Base-by-base conservation (phyloP, 2,888 invertebrate genomes). In the Dasysyrphus albostriatus region DNA sequence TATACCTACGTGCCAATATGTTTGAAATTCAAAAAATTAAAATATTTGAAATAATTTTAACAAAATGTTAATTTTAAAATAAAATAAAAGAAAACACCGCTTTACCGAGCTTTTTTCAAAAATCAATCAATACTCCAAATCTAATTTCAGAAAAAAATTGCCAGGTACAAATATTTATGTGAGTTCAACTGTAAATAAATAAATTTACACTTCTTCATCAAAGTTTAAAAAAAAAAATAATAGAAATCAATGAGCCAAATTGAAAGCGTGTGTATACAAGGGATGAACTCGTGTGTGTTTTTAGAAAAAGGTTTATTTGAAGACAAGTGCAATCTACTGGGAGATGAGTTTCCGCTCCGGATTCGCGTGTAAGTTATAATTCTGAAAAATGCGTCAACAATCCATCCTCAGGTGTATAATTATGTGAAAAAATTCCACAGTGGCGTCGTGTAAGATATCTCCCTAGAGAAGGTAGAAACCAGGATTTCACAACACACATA, bases 371-470 rank as follows among this genome's bases (percentile, higher is more conserved):
- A 73, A 80, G 83, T 74, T 74, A 82, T 74, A 61, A 56, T 74
- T 63, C 61, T 82, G 77, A 78, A 83, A 83, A 83, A 83, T 78
- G 65, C 70, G 69, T 75, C 83, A 87, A 75, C 87, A 70, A 83
- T 87, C 72, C 65, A 75, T 78, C 78, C 87, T 75, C 87, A 87
- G 87, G 87, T 87, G 82, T 82, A 83, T 75, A 83, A 87, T 87
- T 87, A 87, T 87, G 54, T 83, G 6, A 39, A 78, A 47, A 63
- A 74, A 85, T 74, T 82, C 56, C 61, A 19, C n/a, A n/a, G 51
- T 10, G 49, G 19, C 49, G 5, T 54, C 54, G 8, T 54, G 69
- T 54, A 39, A 37, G 29, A 69, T 54, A 39, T 39, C n/a, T 34
- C 67, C 42, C 51, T 19, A 16, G 39, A 51, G 42, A 42, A 12